These are phyloP conservation scores for Lottia gigantea DNA, from an alignment of 2,888 invertebrate genomes.

Conservation along the genomic window DNA sequence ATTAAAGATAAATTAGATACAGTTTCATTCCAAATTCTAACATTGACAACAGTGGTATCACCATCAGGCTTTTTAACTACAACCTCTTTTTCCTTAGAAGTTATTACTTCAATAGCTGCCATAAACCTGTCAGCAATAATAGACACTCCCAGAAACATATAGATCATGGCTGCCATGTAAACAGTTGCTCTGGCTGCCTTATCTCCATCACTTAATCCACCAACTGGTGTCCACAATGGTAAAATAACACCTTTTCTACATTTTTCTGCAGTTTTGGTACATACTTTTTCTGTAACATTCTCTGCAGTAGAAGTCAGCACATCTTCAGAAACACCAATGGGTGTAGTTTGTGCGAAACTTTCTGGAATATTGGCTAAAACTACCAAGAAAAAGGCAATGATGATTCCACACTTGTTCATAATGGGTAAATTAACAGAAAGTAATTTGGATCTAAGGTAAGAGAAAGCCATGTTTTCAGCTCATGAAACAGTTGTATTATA, in stretches of 20 bases:
- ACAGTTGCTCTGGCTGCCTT: constrained; percentile 86
- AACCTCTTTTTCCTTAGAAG: constrained; percentile 95
- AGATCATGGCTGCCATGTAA: constrained; percentile 89
- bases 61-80: constrained; percentile 89
- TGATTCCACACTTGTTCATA: background rate
- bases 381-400: constrained; percentile 11
- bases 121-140: constrained; percentile 99
- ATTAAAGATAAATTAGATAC: constrained; percentile 98
- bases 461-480: background rate
- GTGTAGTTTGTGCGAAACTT: constrained; percentile 19
- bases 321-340: constrained; percentile 12
- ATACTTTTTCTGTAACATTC: constrained; percentile 24
- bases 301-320: background rate
- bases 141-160: constrained; percentile 98
- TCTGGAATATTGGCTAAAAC: constrained; percentile 28
- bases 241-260: constrained; percentile 89
- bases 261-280: constrained; percentile 36
- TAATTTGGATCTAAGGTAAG: background rate
- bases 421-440: background rate
- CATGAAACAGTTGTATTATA: too few relatives aligned
- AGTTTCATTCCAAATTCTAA: constrained; percentile 99
- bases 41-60: constrained; percentile 87
- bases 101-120: constrained; percentile 99
- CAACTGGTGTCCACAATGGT: constrained; percentile 88
- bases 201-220: constrained; percentile 73